Evolutionary conservation across 2,113 vertebrate species (phyloP).

Genomic region (Ranitomeya imitator): DNA sequence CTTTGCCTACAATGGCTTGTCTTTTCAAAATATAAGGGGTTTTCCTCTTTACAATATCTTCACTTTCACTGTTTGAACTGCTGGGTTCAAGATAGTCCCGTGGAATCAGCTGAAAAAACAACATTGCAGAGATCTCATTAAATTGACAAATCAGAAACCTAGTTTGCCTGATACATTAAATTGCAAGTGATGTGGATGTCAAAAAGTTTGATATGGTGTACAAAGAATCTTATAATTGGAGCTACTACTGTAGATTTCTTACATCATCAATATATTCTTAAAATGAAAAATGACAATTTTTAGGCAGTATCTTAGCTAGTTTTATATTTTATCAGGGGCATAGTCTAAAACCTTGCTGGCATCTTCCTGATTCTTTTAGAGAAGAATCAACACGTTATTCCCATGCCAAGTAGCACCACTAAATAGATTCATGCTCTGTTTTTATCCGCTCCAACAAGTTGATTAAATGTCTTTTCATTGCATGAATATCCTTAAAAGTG

Average conservation of each 20-base stretch:
- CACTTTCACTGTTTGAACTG: conserved; percentile 76
- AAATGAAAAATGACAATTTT: neutral
- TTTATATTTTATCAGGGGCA: neutral
- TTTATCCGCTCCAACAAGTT: neutral
- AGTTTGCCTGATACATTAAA: neutral
- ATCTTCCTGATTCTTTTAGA: neutral
- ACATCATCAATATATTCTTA: neutral
- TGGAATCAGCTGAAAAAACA: conserved; percentile 75
- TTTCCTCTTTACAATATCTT: conserved; percentile 87
- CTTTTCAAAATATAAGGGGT: conserved; percentile 95
- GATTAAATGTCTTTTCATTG: neutral
- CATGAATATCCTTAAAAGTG: too few species aligned
- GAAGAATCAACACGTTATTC: neutral
- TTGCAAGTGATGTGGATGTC: neutral
- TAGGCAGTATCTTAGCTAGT: neutral
- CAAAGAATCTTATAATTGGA: neutral
- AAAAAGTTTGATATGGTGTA: neutral
- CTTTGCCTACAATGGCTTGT: conserved; percentile 84
- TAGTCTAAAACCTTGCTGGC: neutral
- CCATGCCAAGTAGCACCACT: neutral
- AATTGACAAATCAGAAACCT: neutral
- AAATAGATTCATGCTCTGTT: neutral
- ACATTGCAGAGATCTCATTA: neutral
- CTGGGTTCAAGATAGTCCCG: conserved; percentile 77
- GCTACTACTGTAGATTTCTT: neutral